These are phyloP conservation scores for Leptothorax acervorum DNA, from an alignment of 2,888 invertebrate species.

Conservation along the genomic window DNA sequence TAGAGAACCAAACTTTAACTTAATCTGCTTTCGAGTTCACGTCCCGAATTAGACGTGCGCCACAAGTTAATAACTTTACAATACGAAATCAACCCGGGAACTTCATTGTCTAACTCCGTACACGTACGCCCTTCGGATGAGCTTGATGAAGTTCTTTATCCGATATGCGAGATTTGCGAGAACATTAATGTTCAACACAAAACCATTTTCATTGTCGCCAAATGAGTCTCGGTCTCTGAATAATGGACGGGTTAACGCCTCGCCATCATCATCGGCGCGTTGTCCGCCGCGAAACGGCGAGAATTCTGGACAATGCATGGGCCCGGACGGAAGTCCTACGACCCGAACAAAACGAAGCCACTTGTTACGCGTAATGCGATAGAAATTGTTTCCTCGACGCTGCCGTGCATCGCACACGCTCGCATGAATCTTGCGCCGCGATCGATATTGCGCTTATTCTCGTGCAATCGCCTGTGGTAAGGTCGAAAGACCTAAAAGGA, in stretches of 20 bases:
- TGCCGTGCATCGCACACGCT: slow-evolving; percentile 53
- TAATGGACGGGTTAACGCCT: slow-evolving; percentile 22
- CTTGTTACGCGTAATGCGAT: slow-evolving; percentile 78
- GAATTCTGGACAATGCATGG: slow-evolving; percentile 43
- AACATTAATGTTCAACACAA: neutral
- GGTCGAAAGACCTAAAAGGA: slow-evolving; percentile 47
- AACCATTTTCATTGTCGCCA: slow-evolving; percentile 45
- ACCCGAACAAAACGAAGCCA: slow-evolving; percentile 73
- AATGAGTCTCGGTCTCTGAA: slow-evolving; percentile 21
- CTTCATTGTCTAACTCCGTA: neutral
- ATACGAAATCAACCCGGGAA: slow-evolving; percentile 20
- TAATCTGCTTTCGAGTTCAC: neutral
- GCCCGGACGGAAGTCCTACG: slow-evolving; percentile 37
- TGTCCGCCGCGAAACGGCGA: slow-evolving; percentile 1
- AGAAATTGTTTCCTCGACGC: slow-evolving; percentile 61
- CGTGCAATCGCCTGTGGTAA: slow-evolving; percentile 17
- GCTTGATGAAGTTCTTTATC: slow-evolving; percentile 32
- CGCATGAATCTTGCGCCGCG: slow-evolving; percentile 63
- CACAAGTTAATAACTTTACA: slow-evolving; percentile 13
- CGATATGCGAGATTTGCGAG: neutral
- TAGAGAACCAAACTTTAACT: neutral
- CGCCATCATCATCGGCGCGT: slow-evolving; percentile 22
- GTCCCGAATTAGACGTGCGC: slow-evolving; percentile 1
- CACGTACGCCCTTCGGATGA: neutral
- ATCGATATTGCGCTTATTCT: slow-evolving; percentile 67